Evolutionary conservation across 2,888 invertebrate genomes (phyloP).

Genomic region (Agrochola lychnidis): DNA sequence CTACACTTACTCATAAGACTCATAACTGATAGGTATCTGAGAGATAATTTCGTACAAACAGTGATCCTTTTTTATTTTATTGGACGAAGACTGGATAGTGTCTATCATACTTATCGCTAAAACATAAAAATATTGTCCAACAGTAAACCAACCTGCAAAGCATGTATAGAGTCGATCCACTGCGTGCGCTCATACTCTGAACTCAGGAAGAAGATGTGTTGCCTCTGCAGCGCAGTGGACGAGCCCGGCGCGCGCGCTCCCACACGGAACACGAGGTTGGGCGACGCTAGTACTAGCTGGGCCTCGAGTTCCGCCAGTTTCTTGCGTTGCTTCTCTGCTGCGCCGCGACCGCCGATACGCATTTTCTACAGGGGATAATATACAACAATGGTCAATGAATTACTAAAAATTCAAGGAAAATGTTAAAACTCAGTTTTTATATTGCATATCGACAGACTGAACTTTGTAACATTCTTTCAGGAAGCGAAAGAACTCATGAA

Average conservation of each 20-base stretch:
- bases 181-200: constrained; percentile 98
- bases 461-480: neutral
- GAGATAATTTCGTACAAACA: neutral
- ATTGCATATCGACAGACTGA: neutral
- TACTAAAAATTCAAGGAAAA: neutral
- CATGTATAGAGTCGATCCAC: constrained; percentile 97
- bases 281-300: constrained; percentile 96
- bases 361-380: constrained; percentile 87
- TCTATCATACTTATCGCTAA: neutral
- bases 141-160: constrained; percentile 91
- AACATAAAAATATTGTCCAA: neutral
- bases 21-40: neutral
- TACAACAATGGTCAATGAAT: neutral
- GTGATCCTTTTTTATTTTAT: neutral
- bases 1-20: neutral
- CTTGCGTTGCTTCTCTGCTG: constrained; percentile 96
- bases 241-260: constrained; percentile 92
- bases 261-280: constrained; percentile 96
- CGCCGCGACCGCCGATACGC: constrained; percentile 91
- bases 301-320: constrained; percentile 97
- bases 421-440: neutral
- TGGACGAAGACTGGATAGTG: neutral
- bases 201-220: constrained; percentile 96
- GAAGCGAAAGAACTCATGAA: neutral
- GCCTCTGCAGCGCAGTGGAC: constrained; percentile 89